Conservation (phyloP, 23 tunicate genomes). For the Styela plicata region DNA sequence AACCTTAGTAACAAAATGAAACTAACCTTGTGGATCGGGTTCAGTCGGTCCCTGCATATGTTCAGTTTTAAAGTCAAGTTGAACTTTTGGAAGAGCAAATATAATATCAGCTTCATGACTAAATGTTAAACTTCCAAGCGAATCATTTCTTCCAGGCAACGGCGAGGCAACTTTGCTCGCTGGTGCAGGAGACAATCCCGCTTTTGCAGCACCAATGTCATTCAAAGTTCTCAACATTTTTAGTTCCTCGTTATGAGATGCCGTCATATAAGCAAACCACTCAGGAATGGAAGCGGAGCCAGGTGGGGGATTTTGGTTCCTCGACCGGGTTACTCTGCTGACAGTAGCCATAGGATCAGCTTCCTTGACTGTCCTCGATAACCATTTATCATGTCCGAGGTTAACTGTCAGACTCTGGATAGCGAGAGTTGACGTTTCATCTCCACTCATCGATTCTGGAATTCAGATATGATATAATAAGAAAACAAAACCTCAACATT, state of each 20-base stretch:
- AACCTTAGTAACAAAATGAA: no score
- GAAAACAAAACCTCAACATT: not conserved
- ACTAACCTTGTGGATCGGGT: slow-evolving; percentile 57
- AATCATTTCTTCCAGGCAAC: slow-evolving; percentile 4
- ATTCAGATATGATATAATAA: not conserved
- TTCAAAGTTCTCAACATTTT: slow-evolving; percentile 80
- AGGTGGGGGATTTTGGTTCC: slow-evolving; percentile 79
- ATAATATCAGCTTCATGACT: slow-evolving; percentile 81
- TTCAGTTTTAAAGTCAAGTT: slow-evolving; percentile 82
- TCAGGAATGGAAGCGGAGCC: slow-evolving; percentile 66
- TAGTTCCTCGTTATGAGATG: slow-evolving; percentile 70
- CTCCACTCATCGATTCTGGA: slow-evolving; percentile 62
- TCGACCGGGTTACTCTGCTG: slow-evolving; percentile 67
- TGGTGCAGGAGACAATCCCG: slow-evolving; percentile 2
- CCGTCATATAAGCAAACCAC: slow-evolving; percentile 92
- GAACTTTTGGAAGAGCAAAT: slow-evolving; percentile 85
- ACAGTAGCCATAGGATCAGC: slow-evolving; percentile 85
- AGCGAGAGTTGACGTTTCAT: slow-evolving; percentile 75
- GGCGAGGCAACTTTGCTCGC: not conserved
- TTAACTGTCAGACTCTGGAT: slow-evolving; percentile 80
- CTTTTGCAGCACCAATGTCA: slow-evolving; percentile 35
- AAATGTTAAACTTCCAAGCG: slow-evolving; percentile 25
- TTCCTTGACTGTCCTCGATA: slow-evolving; percentile 57
- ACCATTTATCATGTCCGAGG: slow-evolving; percentile 81
- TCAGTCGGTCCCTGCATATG: slow-evolving; percentile 80